phyloP scores from a whole-genome alignment of 2,797 vertebrate species.

The Fundulus diaphanus region DNA sequence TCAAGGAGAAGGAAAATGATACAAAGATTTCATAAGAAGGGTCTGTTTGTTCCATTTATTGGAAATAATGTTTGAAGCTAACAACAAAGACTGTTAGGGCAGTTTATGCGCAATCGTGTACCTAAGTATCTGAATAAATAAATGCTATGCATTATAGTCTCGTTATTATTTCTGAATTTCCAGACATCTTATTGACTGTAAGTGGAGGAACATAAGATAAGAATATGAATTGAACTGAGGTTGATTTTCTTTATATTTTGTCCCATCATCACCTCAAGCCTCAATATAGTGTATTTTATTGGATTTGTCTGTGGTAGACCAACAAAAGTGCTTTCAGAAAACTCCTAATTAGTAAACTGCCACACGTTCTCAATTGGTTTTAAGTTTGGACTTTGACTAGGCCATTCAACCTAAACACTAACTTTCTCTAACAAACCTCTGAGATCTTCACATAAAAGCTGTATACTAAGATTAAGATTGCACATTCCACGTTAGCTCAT shows the following conservation, averaged over 20 bases:
- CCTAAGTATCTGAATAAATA: neutral
- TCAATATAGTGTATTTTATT: neutral
- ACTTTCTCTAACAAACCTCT: neutral
- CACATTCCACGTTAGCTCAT: neutral
- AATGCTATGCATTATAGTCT: neutral
- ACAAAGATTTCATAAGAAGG: neutral
- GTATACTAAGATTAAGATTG: neutral
- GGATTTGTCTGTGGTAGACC: neutral
- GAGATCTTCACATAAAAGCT: neutral
- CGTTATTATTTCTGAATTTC: neutral
- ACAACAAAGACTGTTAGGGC: neutral
- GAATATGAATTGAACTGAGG: no score
- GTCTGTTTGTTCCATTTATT: neutral
- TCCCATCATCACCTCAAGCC: no score
- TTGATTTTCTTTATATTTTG: no score
- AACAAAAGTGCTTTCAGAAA: neutral
- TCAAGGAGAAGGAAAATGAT: neutral
- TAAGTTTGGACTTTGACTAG: neutral
- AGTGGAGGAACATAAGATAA: no score
- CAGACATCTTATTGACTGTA: neutral
- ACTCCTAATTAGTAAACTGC: neutral
- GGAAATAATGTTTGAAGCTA: neutral
- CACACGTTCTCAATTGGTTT: neutral
- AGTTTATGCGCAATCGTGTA: neutral
- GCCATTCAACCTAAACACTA: neutral